These are phyloP conservation scores for Ploceus nigricollis DNA, from an alignment of 2,113 vertebrate genomes.

Conservation along the genomic window DNA sequence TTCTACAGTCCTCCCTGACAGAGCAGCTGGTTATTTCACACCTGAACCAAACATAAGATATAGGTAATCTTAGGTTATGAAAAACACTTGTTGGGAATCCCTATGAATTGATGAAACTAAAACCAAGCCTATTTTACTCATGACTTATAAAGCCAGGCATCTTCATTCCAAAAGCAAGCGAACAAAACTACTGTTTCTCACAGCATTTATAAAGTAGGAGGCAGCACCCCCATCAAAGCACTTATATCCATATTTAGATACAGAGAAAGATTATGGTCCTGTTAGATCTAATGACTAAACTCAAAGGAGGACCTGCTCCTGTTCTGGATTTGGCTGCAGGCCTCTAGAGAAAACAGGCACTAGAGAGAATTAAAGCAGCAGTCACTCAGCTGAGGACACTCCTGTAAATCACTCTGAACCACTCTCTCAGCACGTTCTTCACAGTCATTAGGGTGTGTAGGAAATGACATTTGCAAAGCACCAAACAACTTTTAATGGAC, in stretches of 20 bases:
- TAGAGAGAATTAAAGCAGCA: neutral
- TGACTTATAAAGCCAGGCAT: neutral
- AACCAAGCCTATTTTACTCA: neutral
- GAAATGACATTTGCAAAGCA: neutral
- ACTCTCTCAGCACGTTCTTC: neutral
- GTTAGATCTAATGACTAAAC: neutral
- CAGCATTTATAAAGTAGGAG: neutral
- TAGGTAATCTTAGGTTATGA: neutral
- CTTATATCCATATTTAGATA: neutral
- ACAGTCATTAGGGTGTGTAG: neutral
- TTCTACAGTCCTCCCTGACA: neutral
- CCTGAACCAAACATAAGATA: neutral
- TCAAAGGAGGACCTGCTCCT: neutral
- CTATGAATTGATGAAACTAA: neutral
- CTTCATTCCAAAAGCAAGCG: neutral
- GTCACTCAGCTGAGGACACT: neutral
- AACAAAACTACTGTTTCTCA: neutral
- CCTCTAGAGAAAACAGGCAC: neutral
- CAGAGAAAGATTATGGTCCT: neutral
- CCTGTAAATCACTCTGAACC: neutral
- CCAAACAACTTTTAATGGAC: neutral
- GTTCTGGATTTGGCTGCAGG: neutral
- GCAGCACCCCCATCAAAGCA: neutral
- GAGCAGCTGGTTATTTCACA: neutral
- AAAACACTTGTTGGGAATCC: neutral